Evolutionary conservation across 2,113 vertebrate genomes (phyloP).

Genomic region (Ammospiza nelsoni): DNA sequence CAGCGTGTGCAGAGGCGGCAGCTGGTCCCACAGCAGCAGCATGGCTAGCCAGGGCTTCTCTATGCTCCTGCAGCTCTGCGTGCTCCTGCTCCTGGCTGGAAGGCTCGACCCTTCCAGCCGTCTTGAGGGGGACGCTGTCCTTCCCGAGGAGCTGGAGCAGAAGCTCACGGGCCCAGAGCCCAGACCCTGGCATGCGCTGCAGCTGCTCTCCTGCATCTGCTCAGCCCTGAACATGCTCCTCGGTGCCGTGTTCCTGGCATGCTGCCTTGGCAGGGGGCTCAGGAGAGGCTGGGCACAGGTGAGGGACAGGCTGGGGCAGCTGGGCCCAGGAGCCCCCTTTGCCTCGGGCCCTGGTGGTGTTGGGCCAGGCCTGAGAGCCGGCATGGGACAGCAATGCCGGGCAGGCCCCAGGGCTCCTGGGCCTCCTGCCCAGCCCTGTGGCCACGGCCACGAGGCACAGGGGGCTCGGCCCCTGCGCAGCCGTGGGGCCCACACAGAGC

Average conservation of each 20-base stretch:
- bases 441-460: too few species aligned
- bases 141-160: background rate
- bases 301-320: background rate
- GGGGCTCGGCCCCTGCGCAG: too few species aligned
- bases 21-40: too few species aligned
- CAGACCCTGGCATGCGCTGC: background rate
- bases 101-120: background rate
- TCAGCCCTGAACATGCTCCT: background rate
- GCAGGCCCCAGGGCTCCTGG: too few species aligned
- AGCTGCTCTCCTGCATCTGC: background rate
- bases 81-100: background rate
- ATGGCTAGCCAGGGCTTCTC: too few species aligned
- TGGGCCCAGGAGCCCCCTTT: too few species aligned
- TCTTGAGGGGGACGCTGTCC: background rate
- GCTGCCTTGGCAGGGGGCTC: too few species aligned
- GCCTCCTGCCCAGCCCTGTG: too few species aligned
- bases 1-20: too few species aligned
- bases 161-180: background rate
- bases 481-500: too few species aligned
- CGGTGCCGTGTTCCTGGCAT: fast-evolving
- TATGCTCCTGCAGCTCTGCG: background rate
- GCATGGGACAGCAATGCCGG: too few species aligned
- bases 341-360: background rate
- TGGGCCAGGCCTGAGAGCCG: background rate
- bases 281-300: background rate